Evolutionary conservation across 1,140 invertebrate genomes (phyloP).

Genomic region (Trissolcus basalis): DNA sequence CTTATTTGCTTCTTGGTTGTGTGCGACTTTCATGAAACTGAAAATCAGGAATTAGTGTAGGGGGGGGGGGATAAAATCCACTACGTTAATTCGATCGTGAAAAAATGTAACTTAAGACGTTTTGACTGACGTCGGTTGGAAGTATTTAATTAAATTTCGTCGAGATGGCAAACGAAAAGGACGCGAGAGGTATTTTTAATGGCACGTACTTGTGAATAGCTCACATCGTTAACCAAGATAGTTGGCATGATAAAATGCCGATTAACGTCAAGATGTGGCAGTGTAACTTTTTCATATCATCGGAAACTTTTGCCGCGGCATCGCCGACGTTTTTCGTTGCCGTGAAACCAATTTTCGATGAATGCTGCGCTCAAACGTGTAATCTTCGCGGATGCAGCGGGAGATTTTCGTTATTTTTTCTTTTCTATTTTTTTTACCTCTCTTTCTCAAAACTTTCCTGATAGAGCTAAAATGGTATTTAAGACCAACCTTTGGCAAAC

Average conservation of each 20-base stretch:
- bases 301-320: conserved; percentile 39
- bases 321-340: conserved; percentile 37
- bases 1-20: too few relatives aligned
- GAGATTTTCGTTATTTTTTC: background rate
- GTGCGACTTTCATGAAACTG: background rate
- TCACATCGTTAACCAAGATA: conserved; percentile 52
- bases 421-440: too few relatives aligned
- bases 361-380: conserved; percentile 25
- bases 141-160: conserved; percentile 48
- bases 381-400: conserved; percentile 19
- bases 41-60: conserved; percentile 15
- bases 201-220: conserved; percentile 48
- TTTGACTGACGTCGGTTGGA: conserved; percentile 18
- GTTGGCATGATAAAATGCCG: conserved; percentile 56
- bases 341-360: conserved; percentile 49
- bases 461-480: conserved; percentile 54
- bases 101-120: conserved; percentile 41
- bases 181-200: conserved; percentile 44
- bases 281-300: conserved; percentile 43
- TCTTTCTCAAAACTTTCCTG: conserved; percentile 25
- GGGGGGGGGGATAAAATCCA: conserved; percentile 21
- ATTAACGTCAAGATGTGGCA: conserved; percentile 50
- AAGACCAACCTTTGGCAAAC: conserved; percentile 54
- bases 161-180: conserved; percentile 25
- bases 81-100: conserved; percentile 22